Evolutionary conservation across 2,113 vertebrate genomes (phyloP), one percentile per base, ranked within the genome.

Genomic region (Camelus bactrianus): DNA sequence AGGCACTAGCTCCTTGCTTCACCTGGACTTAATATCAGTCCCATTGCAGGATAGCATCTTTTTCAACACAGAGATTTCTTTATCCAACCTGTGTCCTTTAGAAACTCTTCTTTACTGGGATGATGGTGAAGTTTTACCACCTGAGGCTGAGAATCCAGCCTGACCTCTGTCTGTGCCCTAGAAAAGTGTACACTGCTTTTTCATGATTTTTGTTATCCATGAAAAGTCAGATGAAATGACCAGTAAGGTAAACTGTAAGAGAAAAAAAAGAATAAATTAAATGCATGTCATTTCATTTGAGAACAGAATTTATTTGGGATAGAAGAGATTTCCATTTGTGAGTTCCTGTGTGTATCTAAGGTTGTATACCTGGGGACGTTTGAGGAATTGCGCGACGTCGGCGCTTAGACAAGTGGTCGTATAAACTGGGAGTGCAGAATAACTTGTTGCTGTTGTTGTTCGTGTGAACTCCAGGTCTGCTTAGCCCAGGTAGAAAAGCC

Each of bases 341-440:
- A 54, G 56, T 93, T n/a, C 62, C 13, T 64, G 1, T 52, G 12
- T 60, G 15, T 32, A 0, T 52, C 14, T 32, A 17, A 26, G 8
- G 20, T 4, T 15, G 2, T 81, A 3, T 56, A 60, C 72, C 35
- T 75, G 64, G 60, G 42, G 19, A 64, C 0, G 0, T 80, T 62
- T 48, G 12, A 95, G 75, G n/a, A 73, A 35, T 9, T 67, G 6
- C 3, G 60, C 11, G 3, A 3, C 28, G 0, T 48, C 7, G 1
- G 9, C 38, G 30, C n/a, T 73, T 48, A 8, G 0, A 11, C 30
- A 6, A 13, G 0, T n/a, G 50, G 5, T 5, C 11, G 16, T 4
- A 30, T 38, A 48, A 84, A 15, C 7, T 3, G 15, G 16, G 28
- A 32, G 38, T 65, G 11, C 4, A 50, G 32, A 65, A 13, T 17